These are phyloP conservation scores for Limnephilus rhombicus DNA, from an alignment of 2,888 invertebrate species.

Conservation along the genomic window DNA sequence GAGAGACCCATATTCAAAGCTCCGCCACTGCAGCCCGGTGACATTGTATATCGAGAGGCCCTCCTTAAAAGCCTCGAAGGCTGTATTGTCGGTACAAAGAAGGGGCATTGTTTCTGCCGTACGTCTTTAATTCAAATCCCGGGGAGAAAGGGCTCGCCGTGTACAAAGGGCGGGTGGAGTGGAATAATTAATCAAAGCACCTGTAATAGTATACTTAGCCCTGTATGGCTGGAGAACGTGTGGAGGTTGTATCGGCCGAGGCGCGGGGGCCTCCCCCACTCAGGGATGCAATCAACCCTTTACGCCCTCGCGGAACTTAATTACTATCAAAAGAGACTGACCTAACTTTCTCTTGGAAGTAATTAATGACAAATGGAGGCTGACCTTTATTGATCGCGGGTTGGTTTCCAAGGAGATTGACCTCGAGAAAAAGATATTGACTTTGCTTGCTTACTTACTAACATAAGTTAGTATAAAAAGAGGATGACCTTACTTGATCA, in stretches of 20 bases:
- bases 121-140: slow-evolving; percentile 56
- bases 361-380: not conserved
- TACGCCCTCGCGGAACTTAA: not conserved
- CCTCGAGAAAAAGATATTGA: not conserved
- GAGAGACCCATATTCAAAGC: not conserved
- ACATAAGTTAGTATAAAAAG: not conserved
- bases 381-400: not conserved
- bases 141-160: slow-evolving; percentile 25
- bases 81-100: slow-evolving; percentile 49
- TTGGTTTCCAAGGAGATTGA: no score
- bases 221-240: slow-evolving; percentile 10
- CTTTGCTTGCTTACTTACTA: no score
- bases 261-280: not conserved
- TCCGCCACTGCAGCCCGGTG: not conserved
- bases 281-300: not conserved
- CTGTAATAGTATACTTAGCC: slow-evolving; percentile 42
- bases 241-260: slow-evolving; percentile 5
- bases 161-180: slow-evolving; percentile 50
- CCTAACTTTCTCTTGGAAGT: not conserved
- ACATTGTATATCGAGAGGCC: slow-evolving; percentile 33
- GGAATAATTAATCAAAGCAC: slow-evolving; percentile 59
- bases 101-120: slow-evolving; percentile 50
- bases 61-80: slow-evolving; percentile 48
- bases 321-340: not conserved
- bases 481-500: not conserved